A percentile compares a stretch with the other conserved stretches of the same genome.
Evolutionary conservation across 2,888 invertebrate genomes (phyloP).

Genomic region (Dicranocentrus wangi): DNA sequence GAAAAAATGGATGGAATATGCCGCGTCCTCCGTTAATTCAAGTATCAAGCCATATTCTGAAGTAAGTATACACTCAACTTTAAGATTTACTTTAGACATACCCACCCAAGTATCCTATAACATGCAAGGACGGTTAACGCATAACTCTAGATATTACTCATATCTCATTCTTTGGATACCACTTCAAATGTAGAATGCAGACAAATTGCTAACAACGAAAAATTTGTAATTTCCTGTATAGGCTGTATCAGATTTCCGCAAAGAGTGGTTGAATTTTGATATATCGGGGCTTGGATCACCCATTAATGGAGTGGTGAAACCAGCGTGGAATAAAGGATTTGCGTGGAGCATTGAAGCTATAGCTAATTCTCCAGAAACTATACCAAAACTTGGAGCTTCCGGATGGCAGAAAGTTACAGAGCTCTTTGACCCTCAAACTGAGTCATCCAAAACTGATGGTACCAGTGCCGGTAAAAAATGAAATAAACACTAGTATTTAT

Average conservation of each 20-base stretch:
- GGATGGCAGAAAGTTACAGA: slow-evolving; percentile 67
- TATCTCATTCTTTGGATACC: no score
- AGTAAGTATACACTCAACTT: slow-evolving; percentile 52
- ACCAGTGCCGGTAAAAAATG: not conserved
- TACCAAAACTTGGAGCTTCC: slow-evolving; percentile 30
- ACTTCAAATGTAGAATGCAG: not conserved
- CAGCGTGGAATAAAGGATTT: slow-evolving; percentile 70
- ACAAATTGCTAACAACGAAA: no score
- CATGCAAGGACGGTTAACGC: no score
- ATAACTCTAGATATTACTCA: no score
- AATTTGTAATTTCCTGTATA: slow-evolving; percentile 30
- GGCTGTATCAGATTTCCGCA: slow-evolving; percentile 68
- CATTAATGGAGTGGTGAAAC: slow-evolving; percentile 66
- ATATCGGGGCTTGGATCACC: slow-evolving; percentile 48
- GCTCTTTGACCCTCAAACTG: slow-evolving; percentile 31
- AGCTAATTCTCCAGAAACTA: slow-evolving; percentile 65
- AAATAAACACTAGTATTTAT: no score
- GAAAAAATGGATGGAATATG: slow-evolving; percentile 59
- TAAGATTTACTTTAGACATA: no score
- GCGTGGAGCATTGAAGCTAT: slow-evolving; percentile 60
- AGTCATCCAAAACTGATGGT: not conserved
- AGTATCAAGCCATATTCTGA: slow-evolving; percentile 63
- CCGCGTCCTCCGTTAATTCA: slow-evolving; percentile 34
- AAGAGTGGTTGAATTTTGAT: slow-evolving; percentile 70
- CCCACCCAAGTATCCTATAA: no score